phyloP scores from a whole-genome alignment of 2,113 vertebrate genomes.

The Muntiacus reevesi region DNA sequence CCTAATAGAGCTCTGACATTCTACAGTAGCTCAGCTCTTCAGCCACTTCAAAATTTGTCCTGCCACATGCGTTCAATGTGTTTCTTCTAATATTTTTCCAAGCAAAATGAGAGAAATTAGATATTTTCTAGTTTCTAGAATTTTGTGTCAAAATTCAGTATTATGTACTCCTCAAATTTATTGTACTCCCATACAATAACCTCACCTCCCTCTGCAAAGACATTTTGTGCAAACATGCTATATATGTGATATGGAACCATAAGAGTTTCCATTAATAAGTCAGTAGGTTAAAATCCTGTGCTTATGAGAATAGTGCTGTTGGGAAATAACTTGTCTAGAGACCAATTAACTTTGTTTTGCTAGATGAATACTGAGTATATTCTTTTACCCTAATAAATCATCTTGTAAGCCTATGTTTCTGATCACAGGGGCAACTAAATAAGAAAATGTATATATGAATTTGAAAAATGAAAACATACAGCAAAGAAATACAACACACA shows the following conservation, averaged over 20 bases:
- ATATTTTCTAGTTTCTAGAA: background rate
- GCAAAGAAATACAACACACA: background rate
- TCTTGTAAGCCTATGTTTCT: background rate
- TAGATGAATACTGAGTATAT: background rate
- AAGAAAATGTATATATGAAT: background rate
- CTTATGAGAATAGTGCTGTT: background rate
- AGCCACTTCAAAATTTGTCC: background rate
- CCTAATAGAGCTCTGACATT: background rate
- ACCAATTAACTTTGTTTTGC: slow-evolving; percentile 25
- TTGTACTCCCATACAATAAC: background rate
- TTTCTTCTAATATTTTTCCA: background rate
- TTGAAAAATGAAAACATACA: background rate
- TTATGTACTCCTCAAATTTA: background rate
- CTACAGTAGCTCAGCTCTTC: background rate
- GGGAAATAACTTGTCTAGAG: background rate
- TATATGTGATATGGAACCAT: background rate
- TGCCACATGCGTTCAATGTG: background rate
- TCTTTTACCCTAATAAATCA: background rate
- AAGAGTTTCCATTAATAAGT: background rate
- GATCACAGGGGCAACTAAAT: background rate
- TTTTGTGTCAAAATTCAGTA: background rate
- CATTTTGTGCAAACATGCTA: background rate
- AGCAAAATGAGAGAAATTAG: background rate
- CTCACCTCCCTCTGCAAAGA: background rate
- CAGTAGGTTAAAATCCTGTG: background rate